Conservation (phyloP, 2,888 invertebrate genomes). For the Stramonita haemastoma region DNA sequence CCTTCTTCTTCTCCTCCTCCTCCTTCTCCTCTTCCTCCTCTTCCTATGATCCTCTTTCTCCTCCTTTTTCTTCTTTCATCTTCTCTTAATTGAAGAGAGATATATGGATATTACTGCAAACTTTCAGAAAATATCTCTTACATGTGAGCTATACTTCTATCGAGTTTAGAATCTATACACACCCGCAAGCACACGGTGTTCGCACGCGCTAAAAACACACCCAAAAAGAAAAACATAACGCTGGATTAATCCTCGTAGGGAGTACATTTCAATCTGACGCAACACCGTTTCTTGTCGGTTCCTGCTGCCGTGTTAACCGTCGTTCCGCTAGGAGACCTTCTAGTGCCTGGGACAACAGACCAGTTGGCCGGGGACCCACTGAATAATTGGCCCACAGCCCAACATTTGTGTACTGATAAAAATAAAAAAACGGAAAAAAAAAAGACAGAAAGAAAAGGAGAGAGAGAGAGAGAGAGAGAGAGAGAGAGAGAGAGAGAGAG, state of each 20-base stretch:
- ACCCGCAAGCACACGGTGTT: not conserved
- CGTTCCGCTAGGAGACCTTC: constrained; percentile 16
- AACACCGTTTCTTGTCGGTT: not conserved
- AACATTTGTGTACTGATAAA: not conserved
- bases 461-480: not conserved
- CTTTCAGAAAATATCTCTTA: too few species aligned
- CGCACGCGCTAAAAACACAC: not conserved
- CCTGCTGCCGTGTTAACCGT: constrained; percentile 11
- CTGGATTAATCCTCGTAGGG: too few species aligned
- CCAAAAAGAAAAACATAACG: not conserved
- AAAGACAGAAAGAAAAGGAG: not conserved
- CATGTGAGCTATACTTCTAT: too few species aligned
- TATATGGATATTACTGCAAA: too few species aligned
- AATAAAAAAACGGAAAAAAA: not conserved
- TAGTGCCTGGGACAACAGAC: constrained; percentile 1
- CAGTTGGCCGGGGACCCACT: not conserved
- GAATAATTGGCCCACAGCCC: not conserved
- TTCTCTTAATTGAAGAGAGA: too few species aligned
- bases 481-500: too few species aligned
- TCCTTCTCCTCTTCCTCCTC: too few species aligned
- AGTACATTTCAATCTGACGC: not conserved
- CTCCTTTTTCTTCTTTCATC: too few species aligned
- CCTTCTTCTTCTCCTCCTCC: too few species aligned
- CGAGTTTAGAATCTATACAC: not conserved
- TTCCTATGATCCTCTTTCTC: too few species aligned